Percentiles rank a stretch among this genome's conserved stretches.
phyloP scores from a whole-genome alignment of 1,140 invertebrate genomes.

The Neodiprion pinetum region DNA sequence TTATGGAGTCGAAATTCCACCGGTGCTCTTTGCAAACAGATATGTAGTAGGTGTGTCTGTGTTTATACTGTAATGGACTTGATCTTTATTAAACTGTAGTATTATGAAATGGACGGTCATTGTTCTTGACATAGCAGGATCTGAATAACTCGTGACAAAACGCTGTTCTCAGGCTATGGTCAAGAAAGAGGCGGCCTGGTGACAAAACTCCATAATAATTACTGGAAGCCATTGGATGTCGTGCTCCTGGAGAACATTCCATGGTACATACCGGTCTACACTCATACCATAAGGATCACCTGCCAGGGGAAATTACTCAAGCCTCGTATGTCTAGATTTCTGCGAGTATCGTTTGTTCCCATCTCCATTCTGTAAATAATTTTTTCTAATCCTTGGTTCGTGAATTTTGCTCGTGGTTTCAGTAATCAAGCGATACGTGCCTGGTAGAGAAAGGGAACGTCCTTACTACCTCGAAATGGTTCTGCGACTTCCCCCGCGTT shows the following conservation, averaged over 20 bases:
- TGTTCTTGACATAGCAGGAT: too few relatives aligned
- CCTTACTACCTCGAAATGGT: conserved; percentile 92
- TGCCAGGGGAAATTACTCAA: conserved; percentile 65
- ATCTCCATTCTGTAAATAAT: conserved; percentile 16
- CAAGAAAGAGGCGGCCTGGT: conserved; percentile 88
- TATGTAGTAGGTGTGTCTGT: conserved; percentile 75
- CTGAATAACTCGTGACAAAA: conserved; percentile 19
- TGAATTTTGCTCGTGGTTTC: conserved; percentile 22
- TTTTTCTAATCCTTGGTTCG: conserved; percentile 20
- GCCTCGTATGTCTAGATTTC: conserved; percentile 60
- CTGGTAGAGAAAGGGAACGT: conserved; percentile 81
- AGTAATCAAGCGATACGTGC: conserved; percentile 72
- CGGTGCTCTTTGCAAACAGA: conserved; percentile 78
- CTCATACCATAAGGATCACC: conserved; percentile 83
- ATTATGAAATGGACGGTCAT: too few relatives aligned
- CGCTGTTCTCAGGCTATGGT: conserved; percentile 65
- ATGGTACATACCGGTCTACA: conserved; percentile 93
- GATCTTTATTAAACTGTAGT: too few relatives aligned
- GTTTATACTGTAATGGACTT: neutral
- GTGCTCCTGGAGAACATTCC: conserved; percentile 84
- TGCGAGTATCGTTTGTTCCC: conserved; percentile 34
- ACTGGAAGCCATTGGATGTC: conserved; percentile 73
- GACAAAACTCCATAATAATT: conserved; percentile 80
- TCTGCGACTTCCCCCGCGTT: conserved; percentile 79
- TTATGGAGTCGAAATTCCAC: conserved; percentile 67